Evolutionary conservation across 2,113 vertebrate genomes (phyloP).

Genomic region (Podocnemis expansa): DNA sequence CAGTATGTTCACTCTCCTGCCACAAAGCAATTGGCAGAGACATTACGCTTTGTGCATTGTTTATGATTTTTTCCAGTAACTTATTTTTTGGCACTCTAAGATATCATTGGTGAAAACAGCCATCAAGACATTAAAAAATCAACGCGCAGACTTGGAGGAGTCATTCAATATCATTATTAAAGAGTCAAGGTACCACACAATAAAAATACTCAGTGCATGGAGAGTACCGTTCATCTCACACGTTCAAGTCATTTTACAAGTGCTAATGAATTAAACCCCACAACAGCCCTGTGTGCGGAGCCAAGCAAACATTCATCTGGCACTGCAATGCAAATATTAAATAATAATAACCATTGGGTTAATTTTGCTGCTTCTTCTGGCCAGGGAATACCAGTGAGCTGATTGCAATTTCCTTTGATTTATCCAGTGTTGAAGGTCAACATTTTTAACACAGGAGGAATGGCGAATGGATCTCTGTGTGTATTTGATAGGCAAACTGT

Average conservation of each 20-base stretch:
- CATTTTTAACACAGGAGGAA: not conserved
- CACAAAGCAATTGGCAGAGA: rapidly evolving
- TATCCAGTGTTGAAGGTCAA: not conserved
- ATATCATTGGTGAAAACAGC: constrained; percentile 38
- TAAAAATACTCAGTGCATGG: constrained; percentile 40
- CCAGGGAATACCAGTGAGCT: constrained; percentile 15
- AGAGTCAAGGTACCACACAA: not conserved
- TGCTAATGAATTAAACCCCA: constrained; percentile 55
- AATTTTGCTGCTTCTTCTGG: constrained; percentile 32
- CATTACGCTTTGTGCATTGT: not conserved
- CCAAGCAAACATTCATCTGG: constrained; percentile 26
- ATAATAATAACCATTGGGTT: constrained; percentile 62
- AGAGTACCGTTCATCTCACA: constrained; percentile 55
- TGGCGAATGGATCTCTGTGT: rapidly evolving
- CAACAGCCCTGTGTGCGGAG: constrained; percentile 22
- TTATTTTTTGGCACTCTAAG: not conserved
- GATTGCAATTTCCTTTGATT: constrained; percentile 6
- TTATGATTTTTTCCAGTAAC: not conserved
- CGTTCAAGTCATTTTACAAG: constrained; percentile 53
- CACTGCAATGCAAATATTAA: constrained; percentile 34
- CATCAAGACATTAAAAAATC: constrained; percentile 50
- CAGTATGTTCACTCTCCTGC: not conserved
- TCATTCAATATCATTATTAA: constrained; percentile 53
- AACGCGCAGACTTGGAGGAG: constrained; percentile 50
- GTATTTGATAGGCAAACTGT: not conserved